phyloP scores from a whole-genome alignment of 2,888 invertebrate genomes.

The Leptopilina syphax region DNA sequence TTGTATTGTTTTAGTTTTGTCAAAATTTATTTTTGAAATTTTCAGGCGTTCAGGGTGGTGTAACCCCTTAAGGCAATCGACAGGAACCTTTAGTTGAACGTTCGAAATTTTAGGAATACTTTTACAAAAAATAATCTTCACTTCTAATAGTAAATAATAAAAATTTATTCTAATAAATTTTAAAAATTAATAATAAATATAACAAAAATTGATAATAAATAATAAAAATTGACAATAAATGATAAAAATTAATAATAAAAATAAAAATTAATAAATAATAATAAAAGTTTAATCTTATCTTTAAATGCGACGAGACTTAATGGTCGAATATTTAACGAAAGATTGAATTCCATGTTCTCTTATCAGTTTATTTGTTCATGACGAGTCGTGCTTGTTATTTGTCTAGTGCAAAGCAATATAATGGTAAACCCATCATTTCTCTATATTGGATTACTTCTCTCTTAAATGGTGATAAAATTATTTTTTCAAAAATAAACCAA shows the following conservation, averaged over 20 bases:
- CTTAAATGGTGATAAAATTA: conserved; percentile 16
- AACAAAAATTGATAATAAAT: no score
- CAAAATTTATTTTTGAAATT: no score
- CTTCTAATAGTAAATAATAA: no score
- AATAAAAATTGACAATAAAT: no score
- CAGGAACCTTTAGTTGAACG: no score
- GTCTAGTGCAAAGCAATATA: conserved; percentile 27
- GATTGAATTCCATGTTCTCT: conserved; percentile 34
- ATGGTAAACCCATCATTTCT: conserved; percentile 23
- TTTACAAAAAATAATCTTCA: no score
- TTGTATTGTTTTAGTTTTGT: no score
- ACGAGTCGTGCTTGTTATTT: conserved; percentile 20
- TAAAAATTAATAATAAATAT: no score
- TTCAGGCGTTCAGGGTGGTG: no score
- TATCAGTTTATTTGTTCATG: conserved; percentile 26
- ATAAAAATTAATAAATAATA: not conserved
- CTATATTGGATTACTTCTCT: conserved; percentile 13
- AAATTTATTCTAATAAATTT: no score
- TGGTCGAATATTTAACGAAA: conserved; percentile 28
- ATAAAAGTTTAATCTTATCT: not conserved
- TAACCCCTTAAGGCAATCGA: no score
- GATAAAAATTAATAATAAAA: not conserved
- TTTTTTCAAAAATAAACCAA: not conserved
- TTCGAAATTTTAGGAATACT: no score
- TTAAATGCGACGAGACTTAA: not conserved